A percentile compares a stretch with the other conserved stretches of the same genome.
phyloP scores from a whole-genome alignment of 2,888 invertebrate species.

The Yponomeuta cagnagella region DNA sequence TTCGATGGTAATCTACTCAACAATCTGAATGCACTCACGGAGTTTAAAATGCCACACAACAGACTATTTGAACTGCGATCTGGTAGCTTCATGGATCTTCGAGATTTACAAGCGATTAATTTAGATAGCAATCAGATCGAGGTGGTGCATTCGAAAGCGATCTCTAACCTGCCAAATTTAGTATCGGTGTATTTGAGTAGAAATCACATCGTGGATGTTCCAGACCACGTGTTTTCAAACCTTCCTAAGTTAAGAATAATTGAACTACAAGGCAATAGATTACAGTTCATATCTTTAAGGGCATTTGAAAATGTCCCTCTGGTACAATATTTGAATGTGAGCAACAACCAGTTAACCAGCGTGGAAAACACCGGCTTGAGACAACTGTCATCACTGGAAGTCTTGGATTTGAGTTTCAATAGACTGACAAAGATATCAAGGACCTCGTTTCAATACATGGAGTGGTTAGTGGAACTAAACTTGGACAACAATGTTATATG shows the following conservation, averaged over 20 bases:
- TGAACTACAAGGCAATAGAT: conserved; percentile 87
- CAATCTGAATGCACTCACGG: conserved; percentile 80
- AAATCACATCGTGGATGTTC: conserved; percentile 84
- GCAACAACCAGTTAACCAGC: conserved; percentile 84
- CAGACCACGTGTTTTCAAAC: conserved; percentile 85
- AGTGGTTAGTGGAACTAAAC: conserved; percentile 90
- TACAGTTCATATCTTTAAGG: conserved; percentile 81
- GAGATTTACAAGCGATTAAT: conserved; percentile 82
- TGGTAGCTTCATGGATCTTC: conserved; percentile 83
- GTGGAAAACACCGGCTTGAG: conserved; percentile 85
- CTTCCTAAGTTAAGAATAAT: conserved; percentile 83
- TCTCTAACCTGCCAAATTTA: conserved; percentile 81
- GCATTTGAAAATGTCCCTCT: conserved; percentile 87
- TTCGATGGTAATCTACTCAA: conserved; percentile 82
- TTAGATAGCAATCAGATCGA: conserved; percentile 88
- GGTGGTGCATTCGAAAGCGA: conserved; percentile 82
- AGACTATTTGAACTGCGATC: conserved; percentile 81
- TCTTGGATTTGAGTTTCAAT: conserved; percentile 90
- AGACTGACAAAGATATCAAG: conserved; percentile 81
- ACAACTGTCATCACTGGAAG: conserved; percentile 85
- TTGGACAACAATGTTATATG: conserved; percentile 91
- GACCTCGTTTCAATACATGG: conserved; percentile 82
- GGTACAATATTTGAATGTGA: conserved; percentile 87
- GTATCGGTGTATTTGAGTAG: conserved; percentile 81
- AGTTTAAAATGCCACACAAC: conserved; percentile 85